phyloP scores from a whole-genome alignment of 2,797 vertebrate genomes.

The Pyrocephalus nanus region DNA sequence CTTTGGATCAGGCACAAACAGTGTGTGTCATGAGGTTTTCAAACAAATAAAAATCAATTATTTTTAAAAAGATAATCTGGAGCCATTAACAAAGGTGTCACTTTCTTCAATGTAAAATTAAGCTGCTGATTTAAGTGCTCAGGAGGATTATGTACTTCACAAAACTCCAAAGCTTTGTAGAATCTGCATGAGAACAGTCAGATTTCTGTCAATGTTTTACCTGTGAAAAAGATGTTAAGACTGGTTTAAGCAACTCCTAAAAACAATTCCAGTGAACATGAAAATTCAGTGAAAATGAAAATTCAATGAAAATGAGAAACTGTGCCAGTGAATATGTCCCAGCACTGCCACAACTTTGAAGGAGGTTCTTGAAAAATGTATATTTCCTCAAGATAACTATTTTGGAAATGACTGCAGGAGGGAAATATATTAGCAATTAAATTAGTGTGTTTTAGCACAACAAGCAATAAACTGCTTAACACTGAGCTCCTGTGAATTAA shows the following conservation, averaged over 20 bases:
- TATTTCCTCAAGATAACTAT: conserved; percentile 70
- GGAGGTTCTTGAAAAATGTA: conserved; percentile 60
- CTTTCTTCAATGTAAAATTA: conserved; percentile 22
- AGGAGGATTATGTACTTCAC: background rate
- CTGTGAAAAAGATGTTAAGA: background rate
- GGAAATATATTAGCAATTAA: conserved; percentile 76
- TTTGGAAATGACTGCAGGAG: conserved; percentile 71
- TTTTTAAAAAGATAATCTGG: background rate
- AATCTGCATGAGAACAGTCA: background rate
- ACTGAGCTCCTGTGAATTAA: conserved; percentile 76
- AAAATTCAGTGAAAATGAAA: conserved; percentile 33
- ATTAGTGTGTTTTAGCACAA: conserved; percentile 74
- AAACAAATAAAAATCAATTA: background rate
- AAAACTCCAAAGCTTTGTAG: background rate
- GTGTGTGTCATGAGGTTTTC: background rate
- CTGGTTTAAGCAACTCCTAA: conserved; percentile 23
- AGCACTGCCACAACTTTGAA: conserved; percentile 18
- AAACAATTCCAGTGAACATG: conserved; percentile 43
- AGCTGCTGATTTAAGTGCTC: background rate
- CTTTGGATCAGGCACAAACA: background rate
- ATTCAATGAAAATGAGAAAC: background rate
- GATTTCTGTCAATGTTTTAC: background rate
- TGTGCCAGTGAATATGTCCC: conserved; percentile 36
- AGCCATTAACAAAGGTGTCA: conserved; percentile 13
- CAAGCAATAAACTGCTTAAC: conserved; percentile 81